Base-by-base conservation (phyloP, 64 coral and sea anemone genomes). In the Stichodactyla helianthus region DNA sequence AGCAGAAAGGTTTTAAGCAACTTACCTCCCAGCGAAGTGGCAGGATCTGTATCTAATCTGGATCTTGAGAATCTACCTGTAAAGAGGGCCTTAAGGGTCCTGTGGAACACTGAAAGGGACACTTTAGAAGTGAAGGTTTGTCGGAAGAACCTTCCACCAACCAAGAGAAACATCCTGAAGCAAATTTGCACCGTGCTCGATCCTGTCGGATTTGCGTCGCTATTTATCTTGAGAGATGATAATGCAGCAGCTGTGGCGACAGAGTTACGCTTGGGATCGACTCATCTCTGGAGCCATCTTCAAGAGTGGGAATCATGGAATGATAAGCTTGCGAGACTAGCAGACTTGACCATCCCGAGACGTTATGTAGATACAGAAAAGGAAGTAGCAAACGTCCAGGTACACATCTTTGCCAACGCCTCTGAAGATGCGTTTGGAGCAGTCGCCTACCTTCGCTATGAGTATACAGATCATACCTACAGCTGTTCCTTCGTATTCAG, bases 401-500 rank as follows among this genome's bases (percentile, higher is more conserved):
- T 89, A 9, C 87, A 89, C 71, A 58, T 81, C 51, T 93, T 80
- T 81, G 81, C 87, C 18, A 87, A 93, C 61, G 91, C 91, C 23
- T 93, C 86, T 50, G 63, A 77, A n/a, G n/a, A n/a, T n/a, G n/a
- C n/a, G n/a, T n/a, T n/a, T n/a, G n/a, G n/a, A n/a, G n/a, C n/a
- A n/a, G 71, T 61, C 7, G 71, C 86, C 22, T 93, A 89, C 27
- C 50, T 68, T 50, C 55, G 77, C 12, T 20, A 89, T 44, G 78
- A 87, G 26, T 54, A 80, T 77, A 26, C 68, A 10, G 77, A 87
- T 83, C 53, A 26, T 26, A 82, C 54, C 60, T 25, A n/a, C n/a
- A n/a, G 89, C 12, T 88, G 88, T n/a, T 84, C 88, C 35, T 94
- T 94, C 6, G n/a, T 87, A 13, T 78, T 94, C 20, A 77, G 77